A percentile compares a stretch with the other conserved stretches of the same genome.
Evolutionary conservation across 2,113 vertebrate genomes (phyloP).

Genomic region (Bubo bubo): DNA sequence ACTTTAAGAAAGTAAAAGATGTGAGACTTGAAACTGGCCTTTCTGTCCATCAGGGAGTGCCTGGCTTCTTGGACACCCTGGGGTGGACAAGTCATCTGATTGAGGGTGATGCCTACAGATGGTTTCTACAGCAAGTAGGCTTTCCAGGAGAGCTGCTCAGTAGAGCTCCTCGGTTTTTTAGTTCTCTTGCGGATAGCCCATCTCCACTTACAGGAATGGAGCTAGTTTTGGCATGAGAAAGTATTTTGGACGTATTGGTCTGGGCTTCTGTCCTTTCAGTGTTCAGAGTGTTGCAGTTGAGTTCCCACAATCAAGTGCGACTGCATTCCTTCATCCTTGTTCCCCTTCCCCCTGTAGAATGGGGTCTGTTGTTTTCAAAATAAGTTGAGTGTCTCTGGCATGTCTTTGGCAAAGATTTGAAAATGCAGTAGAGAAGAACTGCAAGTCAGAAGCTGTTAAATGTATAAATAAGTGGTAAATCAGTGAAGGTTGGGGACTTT

Average conservation of each 20-base stretch:
- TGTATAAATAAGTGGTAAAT: not conserved
- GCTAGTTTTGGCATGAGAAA: not conserved
- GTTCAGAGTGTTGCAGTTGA: not conserved
- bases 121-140: not conserved
- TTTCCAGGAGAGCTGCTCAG: not conserved
- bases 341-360: not conserved
- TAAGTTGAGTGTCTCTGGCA: not conserved
- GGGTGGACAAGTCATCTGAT: not conserved
- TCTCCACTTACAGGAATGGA: not conserved
- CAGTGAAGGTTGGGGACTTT: not conserved
- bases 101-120: not conserved
- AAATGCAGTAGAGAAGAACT: not conserved
- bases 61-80: not conserved
- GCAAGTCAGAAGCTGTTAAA: not conserved
- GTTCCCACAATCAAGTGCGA: not conserved
- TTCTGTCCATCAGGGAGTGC: not conserved
- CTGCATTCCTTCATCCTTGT: not conserved
- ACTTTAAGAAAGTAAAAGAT: not conserved
- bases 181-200: not conserved
- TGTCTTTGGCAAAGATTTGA: not conserved
- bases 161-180: not conserved
- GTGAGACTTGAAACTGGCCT: not conserved
- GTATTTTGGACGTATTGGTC: not conserved
- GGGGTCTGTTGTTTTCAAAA: not conserved
- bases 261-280: not conserved